Evolutionary conservation across 2,113 vertebrate genomes (phyloP).

Genomic region (Neogale vison): DNA sequence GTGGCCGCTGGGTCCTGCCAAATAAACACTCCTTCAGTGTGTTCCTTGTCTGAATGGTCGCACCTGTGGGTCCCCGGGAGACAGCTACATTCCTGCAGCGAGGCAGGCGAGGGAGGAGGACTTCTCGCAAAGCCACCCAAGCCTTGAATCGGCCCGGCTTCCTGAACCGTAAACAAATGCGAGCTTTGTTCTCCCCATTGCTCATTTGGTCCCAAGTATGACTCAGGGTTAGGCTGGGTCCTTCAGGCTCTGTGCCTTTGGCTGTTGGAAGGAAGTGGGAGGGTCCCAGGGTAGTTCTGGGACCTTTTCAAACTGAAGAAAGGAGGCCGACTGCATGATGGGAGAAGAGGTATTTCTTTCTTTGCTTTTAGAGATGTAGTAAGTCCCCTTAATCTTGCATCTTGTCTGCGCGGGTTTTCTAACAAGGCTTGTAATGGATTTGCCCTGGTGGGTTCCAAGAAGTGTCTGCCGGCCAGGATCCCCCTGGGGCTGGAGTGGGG

Average conservation of each 20-base stretch:
- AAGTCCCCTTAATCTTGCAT: constrained; percentile 29
- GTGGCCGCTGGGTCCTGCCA: constrained; percentile 20
- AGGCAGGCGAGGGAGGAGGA: constrained; percentile 76
- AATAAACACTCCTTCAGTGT: constrained; percentile 38
- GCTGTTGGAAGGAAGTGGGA: constrained; percentile 87
- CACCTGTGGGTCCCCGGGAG: constrained; percentile 61
- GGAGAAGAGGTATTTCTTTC: constrained; percentile 89
- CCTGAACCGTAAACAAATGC: constrained; percentile 88
- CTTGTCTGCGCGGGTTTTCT: constrained; percentile 35
- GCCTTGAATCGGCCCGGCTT: constrained; percentile 84
- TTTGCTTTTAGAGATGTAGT: constrained; percentile 58
- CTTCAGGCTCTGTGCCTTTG: constrained; percentile 78
- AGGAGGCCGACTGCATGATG: constrained; percentile 86
- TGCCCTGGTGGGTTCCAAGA: constrained; percentile 55
- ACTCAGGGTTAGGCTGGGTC: constrained; percentile 89
- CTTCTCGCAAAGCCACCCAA: constrained; percentile 77
- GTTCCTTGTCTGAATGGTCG: constrained; percentile 50
- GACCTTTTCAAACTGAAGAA: constrained; percentile 83
- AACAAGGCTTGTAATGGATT: constrained; percentile 51
- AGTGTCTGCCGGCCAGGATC: constrained; percentile 26
- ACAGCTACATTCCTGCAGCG: constrained; percentile 18
- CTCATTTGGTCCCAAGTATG: constrained; percentile 84
- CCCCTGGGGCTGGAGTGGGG: background rate
- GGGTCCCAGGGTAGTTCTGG: constrained; percentile 80
- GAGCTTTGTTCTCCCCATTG: constrained; percentile 87